These are phyloP conservation scores for Hystrix brachyura DNA, from an alignment of 2,113 vertebrate genomes.

Conservation along the genomic window DNA sequence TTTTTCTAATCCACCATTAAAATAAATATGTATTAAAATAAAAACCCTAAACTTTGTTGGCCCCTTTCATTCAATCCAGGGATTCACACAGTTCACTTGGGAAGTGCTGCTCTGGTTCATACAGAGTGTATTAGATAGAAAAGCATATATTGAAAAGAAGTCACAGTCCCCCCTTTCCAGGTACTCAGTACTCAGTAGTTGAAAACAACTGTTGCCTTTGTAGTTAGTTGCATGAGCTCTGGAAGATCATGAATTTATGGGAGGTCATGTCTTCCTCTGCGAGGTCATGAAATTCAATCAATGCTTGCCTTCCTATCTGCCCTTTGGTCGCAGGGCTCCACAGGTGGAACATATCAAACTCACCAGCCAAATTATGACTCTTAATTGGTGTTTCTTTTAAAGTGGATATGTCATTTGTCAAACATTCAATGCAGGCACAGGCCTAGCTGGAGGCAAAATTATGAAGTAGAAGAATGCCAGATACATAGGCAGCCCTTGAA, in stretches of 20 bases:
- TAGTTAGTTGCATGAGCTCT: conserved; percentile 83
- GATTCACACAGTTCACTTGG: background rate
- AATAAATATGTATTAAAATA: conserved; percentile 54
- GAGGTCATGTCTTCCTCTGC: conserved; percentile 85
- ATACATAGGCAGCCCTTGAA: conserved; percentile 75
- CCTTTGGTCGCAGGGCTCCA: conserved; percentile 84
- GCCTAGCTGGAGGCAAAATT: conserved; percentile 82
- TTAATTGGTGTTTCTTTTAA: conserved; percentile 86
- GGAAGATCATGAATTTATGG: conserved; percentile 86
- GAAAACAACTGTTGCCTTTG: conserved; percentile 86
- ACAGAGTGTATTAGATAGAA: conserved; percentile 39
- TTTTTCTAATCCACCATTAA: conserved; percentile 13
- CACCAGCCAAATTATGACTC: conserved; percentile 86
- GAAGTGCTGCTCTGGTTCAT: conserved; percentile 24
- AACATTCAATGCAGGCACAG: conserved; percentile 82
- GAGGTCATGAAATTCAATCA: conserved; percentile 86
- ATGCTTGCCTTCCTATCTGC: conserved; percentile 85
- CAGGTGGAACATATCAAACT: conserved; percentile 86
- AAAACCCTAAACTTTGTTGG: background rate
- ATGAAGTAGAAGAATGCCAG: conserved; percentile 85
- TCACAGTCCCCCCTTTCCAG: conserved; percentile 38
- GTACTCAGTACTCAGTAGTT: conserved; percentile 78
- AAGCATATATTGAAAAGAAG: conserved; percentile 72
- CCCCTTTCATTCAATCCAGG: background rate
- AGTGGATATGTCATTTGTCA: conserved; percentile 86